phyloP scores from a whole-genome alignment of 2,888 invertebrate species.

The Arctia plantaginis region DNA sequence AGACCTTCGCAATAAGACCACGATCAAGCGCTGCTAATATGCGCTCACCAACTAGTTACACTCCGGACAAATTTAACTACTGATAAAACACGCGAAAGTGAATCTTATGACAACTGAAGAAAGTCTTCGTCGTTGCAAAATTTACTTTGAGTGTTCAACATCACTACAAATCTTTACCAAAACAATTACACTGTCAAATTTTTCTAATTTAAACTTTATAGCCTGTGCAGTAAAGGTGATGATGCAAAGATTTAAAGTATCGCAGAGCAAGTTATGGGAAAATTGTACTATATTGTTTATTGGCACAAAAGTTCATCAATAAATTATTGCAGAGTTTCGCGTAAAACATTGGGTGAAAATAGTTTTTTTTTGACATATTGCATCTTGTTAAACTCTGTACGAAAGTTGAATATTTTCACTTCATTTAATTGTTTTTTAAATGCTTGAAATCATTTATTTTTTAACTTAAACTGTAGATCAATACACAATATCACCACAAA shows the following conservation, averaged over 20 bases:
- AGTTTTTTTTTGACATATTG: constrained; percentile 62
- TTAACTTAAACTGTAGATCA: too few species aligned
- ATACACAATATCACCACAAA: too few species aligned
- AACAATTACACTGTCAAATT: constrained; percentile 37
- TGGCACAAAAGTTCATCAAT: constrained; percentile 70
- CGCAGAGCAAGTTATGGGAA: constrained; percentile 60
- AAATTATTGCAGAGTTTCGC: constrained; percentile 71
- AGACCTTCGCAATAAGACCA: constrained; percentile 77
- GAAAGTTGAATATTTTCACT: neutral
- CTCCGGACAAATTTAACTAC: constrained; percentile 53
- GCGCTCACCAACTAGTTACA: constrained; percentile 79
- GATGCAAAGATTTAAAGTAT: constrained; percentile 23
- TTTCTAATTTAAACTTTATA: constrained; percentile 43
- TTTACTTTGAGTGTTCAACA: constrained; percentile 60
- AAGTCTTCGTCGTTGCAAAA: constrained; percentile 41
- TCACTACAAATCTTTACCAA: constrained; percentile 62
- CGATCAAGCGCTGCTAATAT: constrained; percentile 73
- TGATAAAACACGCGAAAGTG: constrained; percentile 36
- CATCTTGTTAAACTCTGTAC: constrained; percentile 7
- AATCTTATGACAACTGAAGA: constrained; percentile 44
- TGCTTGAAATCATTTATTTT: too few species aligned
- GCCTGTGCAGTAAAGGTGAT: constrained; percentile 11
- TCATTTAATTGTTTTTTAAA: too few species aligned
- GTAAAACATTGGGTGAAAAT: constrained; percentile 76
- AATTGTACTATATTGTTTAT: constrained; percentile 79